Conservation (phyloP, 2,888 invertebrate species). For the Serrognathus titanus region DNA sequence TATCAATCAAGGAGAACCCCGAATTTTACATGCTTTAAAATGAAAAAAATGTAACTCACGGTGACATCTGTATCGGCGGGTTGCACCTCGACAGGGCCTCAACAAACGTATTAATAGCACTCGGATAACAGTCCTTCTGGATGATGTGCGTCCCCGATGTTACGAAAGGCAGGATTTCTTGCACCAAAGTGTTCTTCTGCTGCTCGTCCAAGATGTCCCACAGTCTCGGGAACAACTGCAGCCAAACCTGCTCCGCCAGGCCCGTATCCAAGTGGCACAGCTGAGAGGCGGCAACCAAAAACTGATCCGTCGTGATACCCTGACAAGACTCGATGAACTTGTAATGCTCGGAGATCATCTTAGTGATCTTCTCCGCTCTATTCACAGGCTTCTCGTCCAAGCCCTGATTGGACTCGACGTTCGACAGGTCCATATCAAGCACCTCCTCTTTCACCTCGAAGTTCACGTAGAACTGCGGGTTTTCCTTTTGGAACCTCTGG, state of each 20-base stretch:
- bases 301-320: constrained; percentile 76
- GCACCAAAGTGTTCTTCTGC: constrained; percentile 76
- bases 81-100: constrained; percentile 78
- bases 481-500: constrained; percentile 30
- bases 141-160: constrained; percentile 90
- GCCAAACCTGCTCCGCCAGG: constrained; percentile 88
- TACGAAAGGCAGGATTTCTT: constrained; percentile 86
- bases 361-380: constrained; percentile 52
- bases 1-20: not conserved
- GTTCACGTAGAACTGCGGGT: constrained; percentile 31
- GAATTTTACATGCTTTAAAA: too few species aligned
- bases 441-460: constrained; percentile 58
- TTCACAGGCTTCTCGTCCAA: constrained; percentile 40
- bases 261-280: constrained; percentile 89
- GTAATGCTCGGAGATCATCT: constrained; percentile 70
- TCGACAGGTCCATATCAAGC: constrained; percentile 62
- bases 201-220: constrained; percentile 85
- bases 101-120: constrained; percentile 89
- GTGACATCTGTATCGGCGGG: constrained; percentile 80
- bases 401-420: constrained; percentile 34
- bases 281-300: constrained; percentile 80
- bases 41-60: constrained; percentile 55
- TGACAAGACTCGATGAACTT: constrained; percentile 79
- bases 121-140: constrained; percentile 90
- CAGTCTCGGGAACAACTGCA: constrained; percentile 79